Conservation (phyloP, 2,113 vertebrate genomes). For the Ctenomys sociabilis region DNA sequence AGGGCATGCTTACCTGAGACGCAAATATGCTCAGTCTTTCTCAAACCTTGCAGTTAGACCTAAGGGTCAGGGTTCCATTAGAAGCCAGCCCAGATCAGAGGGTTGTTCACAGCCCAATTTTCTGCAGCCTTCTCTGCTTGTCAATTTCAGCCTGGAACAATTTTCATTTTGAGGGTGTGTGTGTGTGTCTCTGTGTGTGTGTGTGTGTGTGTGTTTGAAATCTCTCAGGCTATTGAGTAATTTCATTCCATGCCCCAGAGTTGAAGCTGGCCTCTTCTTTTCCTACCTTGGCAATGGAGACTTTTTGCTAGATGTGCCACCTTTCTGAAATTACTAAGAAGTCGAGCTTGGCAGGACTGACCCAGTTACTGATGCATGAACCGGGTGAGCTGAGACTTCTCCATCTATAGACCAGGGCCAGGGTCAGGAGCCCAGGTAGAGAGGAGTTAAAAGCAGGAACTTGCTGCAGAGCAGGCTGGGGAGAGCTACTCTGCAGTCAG, state of each 20-base stretch:
- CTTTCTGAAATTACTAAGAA: slow-evolving; percentile 50
- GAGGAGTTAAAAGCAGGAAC: background rate
- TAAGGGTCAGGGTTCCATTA: background rate
- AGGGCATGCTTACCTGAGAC: background rate
- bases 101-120: background rate
- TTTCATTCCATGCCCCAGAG: background rate
- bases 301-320: background rate
- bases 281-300: background rate
- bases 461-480: background rate
- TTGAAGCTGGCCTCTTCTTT: background rate
- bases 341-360: background rate
- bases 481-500: background rate
- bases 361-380: background rate
- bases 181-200: background rate
- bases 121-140: background rate
- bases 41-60: background rate
- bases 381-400: background rate
- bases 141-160: background rate
- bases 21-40: background rate
- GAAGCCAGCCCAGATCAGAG: background rate
- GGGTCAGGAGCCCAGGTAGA: slow-evolving; percentile 38
- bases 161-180: background rate
- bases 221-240: background rate
- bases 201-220: background rate
- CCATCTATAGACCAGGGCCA: background rate